A percentile compares a stretch with the other conserved stretches of the same genome.
Evolutionary conservation across 1,140 invertebrate genomes (phyloP).

Genomic region (Antheraea mylitta): DNA sequence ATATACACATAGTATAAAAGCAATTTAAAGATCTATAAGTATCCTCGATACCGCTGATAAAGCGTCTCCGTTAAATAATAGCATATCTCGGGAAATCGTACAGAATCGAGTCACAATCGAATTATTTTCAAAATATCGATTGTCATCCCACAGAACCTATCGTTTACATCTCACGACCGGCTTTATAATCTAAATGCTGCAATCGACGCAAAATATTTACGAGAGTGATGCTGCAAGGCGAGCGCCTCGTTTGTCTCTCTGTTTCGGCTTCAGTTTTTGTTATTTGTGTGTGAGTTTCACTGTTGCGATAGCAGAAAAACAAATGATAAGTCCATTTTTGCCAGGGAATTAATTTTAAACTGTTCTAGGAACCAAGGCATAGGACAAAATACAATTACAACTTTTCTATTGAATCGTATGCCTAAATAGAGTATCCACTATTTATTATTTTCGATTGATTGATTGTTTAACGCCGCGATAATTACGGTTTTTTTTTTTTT

Average conservation of each 20-base stretch:
- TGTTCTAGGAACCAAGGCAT: no score
- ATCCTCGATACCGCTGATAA: not conserved
- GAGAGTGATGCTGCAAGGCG: constrained; percentile 33
- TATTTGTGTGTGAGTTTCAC: constrained; percentile 40
- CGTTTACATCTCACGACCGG: constrained; percentile 10
- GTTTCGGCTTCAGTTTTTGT: constrained; percentile 43
- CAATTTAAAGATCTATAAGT: not conserved
- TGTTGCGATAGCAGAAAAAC: constrained; percentile 15
- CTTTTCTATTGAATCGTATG: no score
- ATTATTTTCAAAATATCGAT: constrained; percentile 8
- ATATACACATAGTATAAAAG: not conserved
- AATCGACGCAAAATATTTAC: constrained; percentile 63
- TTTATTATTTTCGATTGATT: no score
- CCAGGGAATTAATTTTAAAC: no score
- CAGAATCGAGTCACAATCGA: constrained; percentile 3
- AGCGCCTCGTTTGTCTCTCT: constrained; percentile 12
- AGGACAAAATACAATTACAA: no score
- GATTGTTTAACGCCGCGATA: no score
- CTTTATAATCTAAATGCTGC: not conserved
- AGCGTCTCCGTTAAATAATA: constrained; percentile 2
- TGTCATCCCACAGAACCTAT: constrained; percentile 6
- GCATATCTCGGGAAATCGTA: not conserved
- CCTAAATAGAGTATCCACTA: no score
- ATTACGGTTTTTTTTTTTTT: no score
- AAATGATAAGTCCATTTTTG: not conserved